Evolutionary conservation across 2,797 vertebrate species (phyloP).

Genomic region (Peromyscus nudipes): DNA sequence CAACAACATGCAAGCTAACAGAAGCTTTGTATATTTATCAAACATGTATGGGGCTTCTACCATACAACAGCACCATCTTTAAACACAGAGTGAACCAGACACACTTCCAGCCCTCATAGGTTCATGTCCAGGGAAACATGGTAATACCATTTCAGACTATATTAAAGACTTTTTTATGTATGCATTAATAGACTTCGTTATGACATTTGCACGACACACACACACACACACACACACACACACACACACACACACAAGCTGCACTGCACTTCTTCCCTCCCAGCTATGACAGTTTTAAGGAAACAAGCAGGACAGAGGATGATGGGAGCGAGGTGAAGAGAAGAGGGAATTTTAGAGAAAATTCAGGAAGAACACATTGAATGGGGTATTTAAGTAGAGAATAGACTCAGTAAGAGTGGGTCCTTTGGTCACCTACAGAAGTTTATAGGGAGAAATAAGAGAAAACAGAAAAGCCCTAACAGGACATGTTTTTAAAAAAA

Average conservation of each 20-base stretch:
- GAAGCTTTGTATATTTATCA: neutral
- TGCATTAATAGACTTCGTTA: neutral
- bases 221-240: neutral
- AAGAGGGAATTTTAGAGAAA: neutral
- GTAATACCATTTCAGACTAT: neutral
- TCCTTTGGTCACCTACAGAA: neutral
- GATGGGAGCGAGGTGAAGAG: accelerated
- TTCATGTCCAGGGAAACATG: neutral
- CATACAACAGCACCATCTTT: neutral
- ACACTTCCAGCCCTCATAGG: neutral
- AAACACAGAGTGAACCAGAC: neutral
- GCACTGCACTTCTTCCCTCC: no score
- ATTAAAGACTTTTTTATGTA: neutral
- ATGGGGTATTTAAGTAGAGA: neutral
- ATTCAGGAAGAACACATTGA: neutral
- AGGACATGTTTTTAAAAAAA: neutral
- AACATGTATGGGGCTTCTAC: no score
- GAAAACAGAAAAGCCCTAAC: neutral
- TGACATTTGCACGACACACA: neutral
- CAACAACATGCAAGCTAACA: neutral
- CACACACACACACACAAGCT: no score
- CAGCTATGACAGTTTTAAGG: neutral
- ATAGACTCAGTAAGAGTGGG: neutral
- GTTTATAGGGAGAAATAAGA: neutral
- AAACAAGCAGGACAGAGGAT: neutral